These are phyloP conservation scores for Phaonia tiefii DNA, from an alignment of 2,888 invertebrate genomes.

Conservation along the genomic window DNA sequence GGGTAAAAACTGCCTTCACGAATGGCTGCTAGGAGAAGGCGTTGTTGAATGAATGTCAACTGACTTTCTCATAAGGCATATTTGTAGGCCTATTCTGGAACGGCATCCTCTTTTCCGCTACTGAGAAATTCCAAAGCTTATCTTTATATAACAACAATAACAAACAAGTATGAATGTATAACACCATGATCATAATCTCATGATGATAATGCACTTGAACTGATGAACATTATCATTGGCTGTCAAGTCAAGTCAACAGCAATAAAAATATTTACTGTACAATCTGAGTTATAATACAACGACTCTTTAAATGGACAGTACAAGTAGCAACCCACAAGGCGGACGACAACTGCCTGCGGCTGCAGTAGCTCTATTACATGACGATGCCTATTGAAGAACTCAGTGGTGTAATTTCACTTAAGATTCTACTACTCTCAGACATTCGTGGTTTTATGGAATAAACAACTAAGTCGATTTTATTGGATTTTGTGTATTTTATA, in stretches of 20 bases:
- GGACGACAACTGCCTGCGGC: slow-evolving; percentile 9
- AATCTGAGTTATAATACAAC: slow-evolving; percentile 33
- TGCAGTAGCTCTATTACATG: slow-evolving; percentile 24
- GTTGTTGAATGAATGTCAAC: too few species aligned
- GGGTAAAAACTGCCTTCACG: too few species aligned
- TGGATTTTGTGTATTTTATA: too few species aligned
- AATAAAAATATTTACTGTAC: slow-evolving; percentile 35
- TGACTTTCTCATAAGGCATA: too few species aligned
- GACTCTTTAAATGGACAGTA: slow-evolving; percentile 52
- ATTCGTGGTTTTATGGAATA: too few species aligned
- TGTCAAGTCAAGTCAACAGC: slow-evolving; percentile 23
- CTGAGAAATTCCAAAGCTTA: too few species aligned
- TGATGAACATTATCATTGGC: slow-evolving; percentile 24
- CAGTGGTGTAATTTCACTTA: neutral
- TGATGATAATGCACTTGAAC: slow-evolving; percentile 44
- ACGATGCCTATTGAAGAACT: neutral
- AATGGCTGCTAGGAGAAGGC: too few species aligned
- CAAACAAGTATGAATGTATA: neutral
- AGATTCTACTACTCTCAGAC: too few species aligned
- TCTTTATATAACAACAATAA: neutral
- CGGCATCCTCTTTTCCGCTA: too few species aligned
- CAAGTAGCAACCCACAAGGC: neutral
- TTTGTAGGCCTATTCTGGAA: too few species aligned
- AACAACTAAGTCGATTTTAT: too few species aligned
- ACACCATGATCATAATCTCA: slow-evolving; percentile 7